Percentiles rank a stretch among this genome's conserved stretches.
phyloP scores from a whole-genome alignment of 1,140 invertebrate genomes.

The Drosophila kanapiae region DNA sequence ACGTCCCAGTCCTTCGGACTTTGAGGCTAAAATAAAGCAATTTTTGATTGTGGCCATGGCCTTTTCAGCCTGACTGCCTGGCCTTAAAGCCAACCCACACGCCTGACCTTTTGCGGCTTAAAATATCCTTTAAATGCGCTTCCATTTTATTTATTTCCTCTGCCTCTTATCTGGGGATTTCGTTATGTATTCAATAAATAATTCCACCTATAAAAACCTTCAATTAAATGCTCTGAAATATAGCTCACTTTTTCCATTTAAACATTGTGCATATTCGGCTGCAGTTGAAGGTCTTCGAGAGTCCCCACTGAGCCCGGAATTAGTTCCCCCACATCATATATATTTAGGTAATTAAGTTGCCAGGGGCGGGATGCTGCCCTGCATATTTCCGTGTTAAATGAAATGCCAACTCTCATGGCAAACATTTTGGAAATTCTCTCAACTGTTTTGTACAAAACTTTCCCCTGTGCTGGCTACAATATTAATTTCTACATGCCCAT shows the following conservation, averaged over 20 bases:
- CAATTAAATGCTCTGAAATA: slow-evolving; percentile 36
- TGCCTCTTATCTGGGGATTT: slow-evolving; percentile 10
- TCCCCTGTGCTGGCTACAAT: slow-evolving; percentile 34
- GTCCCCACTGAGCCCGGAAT: slow-evolving; percentile 8
- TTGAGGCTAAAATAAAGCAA: slow-evolving; percentile 45
- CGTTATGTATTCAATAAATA: slow-evolving; percentile 18
- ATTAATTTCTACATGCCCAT: slow-evolving; percentile 54
- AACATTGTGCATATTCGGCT: slow-evolving; percentile 10
- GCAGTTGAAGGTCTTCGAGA: not conserved
- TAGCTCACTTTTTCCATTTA: not conserved
- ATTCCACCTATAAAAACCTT: slow-evolving; percentile 28
- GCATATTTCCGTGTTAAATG: slow-evolving; percentile 58
- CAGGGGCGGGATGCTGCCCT: not conserved
- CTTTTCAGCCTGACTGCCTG: not conserved
- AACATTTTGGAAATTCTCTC: slow-evolving; percentile 59
- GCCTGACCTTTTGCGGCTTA: slow-evolving; percentile 21
- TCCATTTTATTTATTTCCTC: slow-evolving; percentile 16
- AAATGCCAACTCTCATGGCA: slow-evolving; percentile 44
- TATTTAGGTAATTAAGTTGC: slow-evolving; percentile 52
- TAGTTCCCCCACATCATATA: slow-evolving; percentile 26
- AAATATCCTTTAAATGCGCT: slow-evolving; percentile 19
- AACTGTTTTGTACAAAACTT: slow-evolving; percentile 9
- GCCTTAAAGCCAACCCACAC: slow-evolving; percentile 22
- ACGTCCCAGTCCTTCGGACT: slow-evolving; percentile 40
- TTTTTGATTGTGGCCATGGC: slow-evolving; percentile 40